Percentiles rank a stretch among this genome's conserved stretches.
Conservation (phyloP, 2,797 vertebrate genomes). For the Gymnocypris eckloni region DNA sequence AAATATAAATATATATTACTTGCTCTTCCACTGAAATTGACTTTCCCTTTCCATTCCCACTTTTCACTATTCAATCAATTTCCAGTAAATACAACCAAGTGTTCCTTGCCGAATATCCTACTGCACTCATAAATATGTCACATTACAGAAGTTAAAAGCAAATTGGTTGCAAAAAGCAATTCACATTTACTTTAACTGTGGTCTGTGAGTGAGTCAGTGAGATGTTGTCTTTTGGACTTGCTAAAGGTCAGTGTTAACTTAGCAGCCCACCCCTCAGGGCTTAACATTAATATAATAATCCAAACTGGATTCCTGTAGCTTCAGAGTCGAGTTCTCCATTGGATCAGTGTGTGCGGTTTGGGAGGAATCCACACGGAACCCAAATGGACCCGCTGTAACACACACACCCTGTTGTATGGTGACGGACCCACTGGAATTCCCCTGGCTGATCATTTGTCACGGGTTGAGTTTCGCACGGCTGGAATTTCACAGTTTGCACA, state of each 20-base stretch:
- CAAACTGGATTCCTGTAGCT: constrained; percentile 60
- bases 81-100: not conserved
- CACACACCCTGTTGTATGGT: constrained; percentile 29
- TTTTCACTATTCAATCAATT: not conserved
- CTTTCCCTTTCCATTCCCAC: constrained; percentile 2
- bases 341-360: constrained; percentile 44
- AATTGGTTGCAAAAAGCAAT: constrained; percentile 7
- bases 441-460: constrained; percentile 69
- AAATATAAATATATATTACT: not conserved
- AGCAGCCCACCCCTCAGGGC: constrained; percentile 61
- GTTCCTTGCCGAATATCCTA: not conserved
- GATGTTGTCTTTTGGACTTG: constrained; percentile 48
- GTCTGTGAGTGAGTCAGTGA: constrained; percentile 33
- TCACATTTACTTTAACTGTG: constrained; percentile 7
- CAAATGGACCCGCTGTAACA: constrained; percentile 59
- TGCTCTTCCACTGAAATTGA: not conserved
- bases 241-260: constrained; percentile 70
- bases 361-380: constrained; percentile 53
- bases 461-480: constrained; percentile 63
- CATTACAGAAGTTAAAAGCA: not conserved
- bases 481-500: constrained; percentile 81
- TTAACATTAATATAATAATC: constrained; percentile 67
- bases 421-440: constrained; percentile 37
- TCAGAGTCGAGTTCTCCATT: constrained; percentile 15
- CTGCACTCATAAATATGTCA: not conserved